Percentiles rank a stretch among this genome's conserved stretches.
phyloP scores from a whole-genome alignment of 1,140 invertebrate genomes.

The Ephestia elutella region DNA sequence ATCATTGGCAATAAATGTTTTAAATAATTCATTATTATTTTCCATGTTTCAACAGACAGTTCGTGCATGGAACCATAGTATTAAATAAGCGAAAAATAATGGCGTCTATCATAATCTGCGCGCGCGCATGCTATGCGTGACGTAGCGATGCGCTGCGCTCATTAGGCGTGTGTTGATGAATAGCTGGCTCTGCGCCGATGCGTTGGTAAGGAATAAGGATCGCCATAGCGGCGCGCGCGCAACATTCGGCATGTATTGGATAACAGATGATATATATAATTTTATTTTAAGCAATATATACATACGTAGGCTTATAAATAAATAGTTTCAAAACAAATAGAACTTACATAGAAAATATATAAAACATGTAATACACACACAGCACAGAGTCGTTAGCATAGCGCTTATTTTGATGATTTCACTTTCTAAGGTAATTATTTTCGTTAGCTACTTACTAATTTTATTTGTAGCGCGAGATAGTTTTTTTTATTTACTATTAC shows the following conservation, averaged over 20 bases:
- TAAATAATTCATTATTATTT: background rate
- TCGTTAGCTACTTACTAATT: too few relatives aligned
- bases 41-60: background rate
- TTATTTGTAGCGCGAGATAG: too few relatives aligned
- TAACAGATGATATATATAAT: background rate
- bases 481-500: too few relatives aligned
- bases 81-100: constrained; percentile 2
- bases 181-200: background rate
- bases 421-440: too few relatives aligned
- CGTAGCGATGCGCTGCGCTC: constrained; percentile 13
- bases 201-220: constrained; percentile 2
- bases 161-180: constrained; percentile 19
- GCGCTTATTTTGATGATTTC: too few relatives aligned
- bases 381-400: too few relatives aligned
- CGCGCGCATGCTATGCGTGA: constrained; percentile 9
- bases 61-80: background rate
- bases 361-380: too few relatives aligned
- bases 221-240: background rate
- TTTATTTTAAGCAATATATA: background rate
- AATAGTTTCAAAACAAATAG: too few relatives aligned
- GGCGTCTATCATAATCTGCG: background rate
- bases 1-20: background rate
- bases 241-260: background rate
- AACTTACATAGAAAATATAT: too few relatives aligned
- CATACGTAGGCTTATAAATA: too few relatives aligned